A percentile compares a stretch with the other conserved stretches of the same genome.
phyloP scores from a whole-genome alignment of 2,797 vertebrate genomes.

The Anguilla megastoma region DNA sequence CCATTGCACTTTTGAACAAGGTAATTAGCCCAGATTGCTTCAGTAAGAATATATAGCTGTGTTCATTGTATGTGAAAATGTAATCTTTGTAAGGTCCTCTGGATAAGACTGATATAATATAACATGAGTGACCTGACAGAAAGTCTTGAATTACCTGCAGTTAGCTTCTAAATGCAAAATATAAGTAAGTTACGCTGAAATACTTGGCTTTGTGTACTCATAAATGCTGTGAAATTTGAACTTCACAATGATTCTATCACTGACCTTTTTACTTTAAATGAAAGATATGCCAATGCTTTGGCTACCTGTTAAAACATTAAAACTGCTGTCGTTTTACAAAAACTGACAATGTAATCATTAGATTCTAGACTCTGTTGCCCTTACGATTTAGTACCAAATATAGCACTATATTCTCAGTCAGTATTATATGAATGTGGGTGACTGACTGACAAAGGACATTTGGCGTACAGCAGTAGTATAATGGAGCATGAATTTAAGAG shows the following conservation, averaged over 20 bases:
- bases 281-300: not conserved
- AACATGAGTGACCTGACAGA: not conserved
- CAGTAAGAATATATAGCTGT: not conserved
- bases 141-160: not conserved
- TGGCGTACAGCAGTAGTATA: not conserved
- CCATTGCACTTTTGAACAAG: not conserved
- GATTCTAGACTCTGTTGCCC: not conserved
- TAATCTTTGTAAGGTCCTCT: not conserved
- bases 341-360: not conserved
- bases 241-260: not conserved
- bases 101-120: not conserved
- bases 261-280: not conserved
- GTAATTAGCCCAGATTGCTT: not conserved
- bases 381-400: not conserved
- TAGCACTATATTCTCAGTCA: not conserved
- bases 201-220: not conserved
- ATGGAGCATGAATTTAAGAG: not conserved
- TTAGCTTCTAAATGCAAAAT: not conserved
- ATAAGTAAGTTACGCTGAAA: not conserved
- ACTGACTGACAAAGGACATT: not conserved
- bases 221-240: slow-evolving; percentile 1
- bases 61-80: not conserved
- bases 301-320: not conserved
- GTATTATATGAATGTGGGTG: not conserved
- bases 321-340: not conserved